Base-by-base conservation (phyloP, 1,140 invertebrate species). In the Nixonia krombeini region DNA sequence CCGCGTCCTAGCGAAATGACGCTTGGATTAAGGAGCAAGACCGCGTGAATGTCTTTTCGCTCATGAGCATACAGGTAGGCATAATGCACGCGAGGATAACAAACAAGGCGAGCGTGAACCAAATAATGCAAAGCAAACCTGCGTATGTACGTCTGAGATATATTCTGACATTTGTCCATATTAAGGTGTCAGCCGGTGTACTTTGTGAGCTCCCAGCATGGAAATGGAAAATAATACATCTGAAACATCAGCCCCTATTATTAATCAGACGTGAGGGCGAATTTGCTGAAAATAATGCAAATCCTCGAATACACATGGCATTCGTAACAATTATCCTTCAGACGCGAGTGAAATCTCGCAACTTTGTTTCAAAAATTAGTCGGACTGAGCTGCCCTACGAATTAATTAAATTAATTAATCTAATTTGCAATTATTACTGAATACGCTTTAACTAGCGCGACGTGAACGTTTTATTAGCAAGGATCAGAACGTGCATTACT, bases 111-210 rank as follows among this genome's bases (percentile, higher is more conserved):
- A 55, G 73, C 55, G 74, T 79, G 78, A 76, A 72, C 59, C 75
- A 81, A 83, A 84, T 82, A 83, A 82, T 80, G 78, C 74, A 80
- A 81, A 79, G 78, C 72, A 81, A 81, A 78, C 72, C 70, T 74
- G 50, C 67, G 69, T 64, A 67, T 31, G 55, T 58, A 53, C 58
- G 58, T 68, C 66, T 79, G 75, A 80, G 72, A 79, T 83, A 82
- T 83, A 73, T 56, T 74, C 73, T 62, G 47, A 70, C 80, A 84
- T 84, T 83, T 83, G 79, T 83, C 73, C 77, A 76, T 80, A 79
- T 83, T 82, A 83, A 74, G 73, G 62, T 71, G 74, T 76, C 75
- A 75, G 67, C 26, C 18, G 45, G 35, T 41, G 59, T 61, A 51
- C 67, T 65, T 65, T 57, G 53, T 49, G 59, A 69, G 44, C 44